phyloP scores from a whole-genome alignment of 2,113 vertebrate species.

The Megaceryle torquata region DNA sequence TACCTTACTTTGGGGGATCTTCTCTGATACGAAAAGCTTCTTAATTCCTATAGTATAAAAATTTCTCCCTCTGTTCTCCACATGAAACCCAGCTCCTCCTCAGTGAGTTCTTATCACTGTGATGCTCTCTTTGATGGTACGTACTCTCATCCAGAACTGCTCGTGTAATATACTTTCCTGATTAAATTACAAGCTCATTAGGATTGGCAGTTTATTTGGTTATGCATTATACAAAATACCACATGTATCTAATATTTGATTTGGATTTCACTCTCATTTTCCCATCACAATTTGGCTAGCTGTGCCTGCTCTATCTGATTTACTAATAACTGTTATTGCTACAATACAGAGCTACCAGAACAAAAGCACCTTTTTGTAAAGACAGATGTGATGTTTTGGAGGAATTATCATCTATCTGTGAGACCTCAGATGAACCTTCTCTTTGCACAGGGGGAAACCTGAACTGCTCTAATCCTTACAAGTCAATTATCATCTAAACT shows the following conservation, averaged over 20 bases:
- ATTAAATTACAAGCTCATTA: constrained; percentile 26
- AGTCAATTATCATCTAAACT: constrained; percentile 71
- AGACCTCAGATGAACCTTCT: constrained; percentile 65
- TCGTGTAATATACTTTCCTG: neutral
- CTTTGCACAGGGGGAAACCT: constrained; percentile 42
- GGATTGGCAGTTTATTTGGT: neutral
- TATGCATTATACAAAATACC: neutral
- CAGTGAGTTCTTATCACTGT: neutral
- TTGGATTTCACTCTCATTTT: constrained; percentile 17
- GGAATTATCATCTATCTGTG: neutral
- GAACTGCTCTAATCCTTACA: constrained; percentile 50
- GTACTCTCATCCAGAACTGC: neutral
- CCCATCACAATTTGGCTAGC: neutral
- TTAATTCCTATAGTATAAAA: neutral
- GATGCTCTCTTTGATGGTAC: neutral
- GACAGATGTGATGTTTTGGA: constrained; percentile 15
- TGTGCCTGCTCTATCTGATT: neutral
- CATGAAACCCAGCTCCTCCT: neutral
- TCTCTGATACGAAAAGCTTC: neutral
- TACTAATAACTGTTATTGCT: constrained; percentile 11
- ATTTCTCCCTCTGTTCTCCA: neutral
- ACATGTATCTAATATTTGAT: neutral
- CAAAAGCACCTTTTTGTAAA: constrained; percentile 6
- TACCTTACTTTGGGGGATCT: neutral
- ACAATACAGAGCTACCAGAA: neutral